These are phyloP conservation scores for Steatocranus sp. DNA, from an alignment of 2,797 vertebrate genomes.

Conservation along the genomic window DNA sequence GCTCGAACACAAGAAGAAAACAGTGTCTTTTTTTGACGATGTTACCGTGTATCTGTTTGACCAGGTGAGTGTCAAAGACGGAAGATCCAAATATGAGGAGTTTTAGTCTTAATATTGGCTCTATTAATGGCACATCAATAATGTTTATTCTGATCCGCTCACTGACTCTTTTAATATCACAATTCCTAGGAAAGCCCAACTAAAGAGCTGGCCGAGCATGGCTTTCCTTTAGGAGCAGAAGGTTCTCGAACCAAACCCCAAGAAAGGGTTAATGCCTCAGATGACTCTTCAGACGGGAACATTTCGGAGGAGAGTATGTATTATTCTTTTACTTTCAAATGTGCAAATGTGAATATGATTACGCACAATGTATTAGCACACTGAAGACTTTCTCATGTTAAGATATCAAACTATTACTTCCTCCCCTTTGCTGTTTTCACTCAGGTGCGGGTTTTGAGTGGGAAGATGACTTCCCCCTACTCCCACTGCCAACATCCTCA, in stretches of 20 bases:
- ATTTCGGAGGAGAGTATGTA: conserved; percentile 82
- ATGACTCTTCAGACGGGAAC: conserved; percentile 76
- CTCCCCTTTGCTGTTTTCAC: neutral
- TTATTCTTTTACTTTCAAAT: neutral
- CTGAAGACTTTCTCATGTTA: neutral
- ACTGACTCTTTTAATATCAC: neutral
- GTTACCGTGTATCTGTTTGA: conserved; percentile 97
- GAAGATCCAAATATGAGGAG: neutral
- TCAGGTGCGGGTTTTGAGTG: conserved; percentile 83
- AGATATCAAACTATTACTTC: neutral
- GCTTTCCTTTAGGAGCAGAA: conserved; percentile 68
- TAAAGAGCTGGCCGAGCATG: conserved; percentile 82
- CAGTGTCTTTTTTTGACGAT: conserved; percentile 93
- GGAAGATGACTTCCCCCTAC: conserved; percentile 83
- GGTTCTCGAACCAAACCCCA: conserved; percentile 46
- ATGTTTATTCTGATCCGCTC: neutral
- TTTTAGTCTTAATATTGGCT: neutral
- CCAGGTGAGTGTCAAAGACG: conserved; percentile 76
- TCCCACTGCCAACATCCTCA: conserved; percentile 77
- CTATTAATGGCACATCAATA: neutral
- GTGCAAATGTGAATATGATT: neutral
- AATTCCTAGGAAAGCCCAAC: conserved; percentile 89
- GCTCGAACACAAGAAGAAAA: conserved; percentile 86
- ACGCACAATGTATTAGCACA: neutral
- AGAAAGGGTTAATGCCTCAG: conserved; percentile 54